Evolutionary conservation across 2,797 vertebrate genomes (phyloP).

Genomic region (Phoeniculus purpureus): DNA sequence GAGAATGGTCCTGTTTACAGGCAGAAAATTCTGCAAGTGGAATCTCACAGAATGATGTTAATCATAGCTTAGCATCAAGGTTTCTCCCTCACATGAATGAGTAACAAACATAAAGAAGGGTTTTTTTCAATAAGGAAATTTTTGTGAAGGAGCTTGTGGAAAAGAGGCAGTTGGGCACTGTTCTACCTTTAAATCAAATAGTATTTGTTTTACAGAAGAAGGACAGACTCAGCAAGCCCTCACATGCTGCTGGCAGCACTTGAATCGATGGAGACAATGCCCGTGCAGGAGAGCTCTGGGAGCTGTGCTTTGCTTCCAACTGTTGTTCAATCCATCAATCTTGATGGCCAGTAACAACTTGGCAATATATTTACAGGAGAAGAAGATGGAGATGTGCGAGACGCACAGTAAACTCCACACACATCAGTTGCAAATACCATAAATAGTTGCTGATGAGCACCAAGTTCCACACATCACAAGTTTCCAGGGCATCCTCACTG

Average conservation of each 20-base stretch:
- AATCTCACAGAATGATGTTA: not conserved
- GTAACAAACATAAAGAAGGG: not conserved
- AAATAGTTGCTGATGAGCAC: not conserved
- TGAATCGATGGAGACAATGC: not conserved
- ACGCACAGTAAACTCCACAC: accelerated
- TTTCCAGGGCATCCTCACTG: not conserved
- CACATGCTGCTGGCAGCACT: not conserved
- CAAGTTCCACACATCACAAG: not conserved
- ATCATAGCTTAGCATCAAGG: not conserved
- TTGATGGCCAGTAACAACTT: not conserved
- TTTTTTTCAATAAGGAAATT: not conserved
- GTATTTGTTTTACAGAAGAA: not conserved
- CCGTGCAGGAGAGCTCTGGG: not conserved
- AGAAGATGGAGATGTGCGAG: not conserved
- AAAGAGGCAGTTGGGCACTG: not conserved
- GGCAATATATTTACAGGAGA: not conserved
- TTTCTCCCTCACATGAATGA: not conserved
- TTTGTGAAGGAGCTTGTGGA: not conserved
- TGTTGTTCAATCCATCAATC: not conserved
- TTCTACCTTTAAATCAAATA: not conserved
- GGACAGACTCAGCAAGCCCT: not conserved
- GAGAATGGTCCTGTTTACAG: conserved; percentile 41
- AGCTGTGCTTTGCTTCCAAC: not conserved
- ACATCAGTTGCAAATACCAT: not conserved
- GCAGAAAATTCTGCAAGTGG: not conserved